Evolutionary conservation across 2,888 invertebrate species (phyloP).

Genomic region (Drosophila picticornis): DNA sequence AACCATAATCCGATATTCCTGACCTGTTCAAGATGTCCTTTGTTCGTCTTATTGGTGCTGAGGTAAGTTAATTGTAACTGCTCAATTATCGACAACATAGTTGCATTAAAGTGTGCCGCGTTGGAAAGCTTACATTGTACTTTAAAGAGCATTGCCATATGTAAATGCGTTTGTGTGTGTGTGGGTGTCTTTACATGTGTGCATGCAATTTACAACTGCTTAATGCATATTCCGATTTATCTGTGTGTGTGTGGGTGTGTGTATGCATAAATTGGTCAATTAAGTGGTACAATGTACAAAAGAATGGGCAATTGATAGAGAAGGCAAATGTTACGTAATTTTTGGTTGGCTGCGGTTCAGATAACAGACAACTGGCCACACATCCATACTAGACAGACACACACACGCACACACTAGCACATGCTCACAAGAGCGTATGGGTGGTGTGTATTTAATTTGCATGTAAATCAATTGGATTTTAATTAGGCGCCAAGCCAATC

Average conservation of each 20-base stretch:
- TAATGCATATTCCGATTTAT: not conserved
- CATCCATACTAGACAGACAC: slow-evolving; percentile 8
- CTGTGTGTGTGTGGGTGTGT: not conserved
- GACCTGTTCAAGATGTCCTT: slow-evolving; percentile 76
- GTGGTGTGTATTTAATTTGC: slow-evolving; percentile 21
- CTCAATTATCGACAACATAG: slow-evolving; percentile 30
- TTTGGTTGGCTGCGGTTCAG: slow-evolving; percentile 32
- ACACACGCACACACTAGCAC: not conserved
- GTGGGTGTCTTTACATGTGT: not conserved
- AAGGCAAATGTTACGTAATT: slow-evolving; percentile 54
- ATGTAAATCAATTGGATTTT: slow-evolving; percentile 22
- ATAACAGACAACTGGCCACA: slow-evolving; percentile 37
- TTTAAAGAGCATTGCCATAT: slow-evolving; percentile 5
- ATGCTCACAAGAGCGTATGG: not conserved
- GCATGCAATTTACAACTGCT: slow-evolving; percentile 23
- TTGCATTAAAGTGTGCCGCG: not conserved
- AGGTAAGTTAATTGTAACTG: slow-evolving; percentile 73
- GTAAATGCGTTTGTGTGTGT: slow-evolving; percentile 3
- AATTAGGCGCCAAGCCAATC: slow-evolving; percentile 37
- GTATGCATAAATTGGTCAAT: slow-evolving; percentile 19
- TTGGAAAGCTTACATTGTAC: slow-evolving; percentile 10
- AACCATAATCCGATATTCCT: slow-evolving; percentile 27
- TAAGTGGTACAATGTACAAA: slow-evolving; percentile 13
- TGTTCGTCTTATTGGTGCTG: slow-evolving; percentile 81
- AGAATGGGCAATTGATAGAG: slow-evolving; percentile 19